Evolutionary conservation across 2,888 invertebrate species (phyloP).

Genomic region (Choristoneura rosaceana): DNA sequence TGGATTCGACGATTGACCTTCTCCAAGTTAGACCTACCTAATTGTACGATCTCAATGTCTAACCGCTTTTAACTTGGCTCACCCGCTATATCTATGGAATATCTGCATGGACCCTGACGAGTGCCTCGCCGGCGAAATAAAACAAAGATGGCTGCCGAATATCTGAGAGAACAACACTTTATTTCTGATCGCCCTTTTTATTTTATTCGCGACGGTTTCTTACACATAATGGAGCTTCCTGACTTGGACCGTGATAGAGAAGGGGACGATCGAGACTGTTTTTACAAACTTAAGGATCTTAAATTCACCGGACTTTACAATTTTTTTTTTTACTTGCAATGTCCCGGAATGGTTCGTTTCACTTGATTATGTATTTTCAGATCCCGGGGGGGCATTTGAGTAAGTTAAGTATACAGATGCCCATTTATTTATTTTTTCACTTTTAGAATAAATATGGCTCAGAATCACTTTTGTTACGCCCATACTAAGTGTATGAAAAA

Average conservation of each 20-base stretch:
- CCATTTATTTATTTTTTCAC: no score
- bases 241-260: neutral
- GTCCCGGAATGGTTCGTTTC: no score
- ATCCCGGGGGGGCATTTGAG: no score
- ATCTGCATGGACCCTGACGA: conserved; percentile 16
- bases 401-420: no score
- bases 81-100: neutral
- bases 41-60: neutral
- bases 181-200: conserved; percentile 26
- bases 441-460: no score
- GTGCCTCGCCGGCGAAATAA: conserved; percentile 24
- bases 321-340: no score
- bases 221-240: conserved; percentile 7
- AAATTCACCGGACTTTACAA: no score
- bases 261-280: neutral
- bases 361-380: no score
- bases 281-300: neutral
- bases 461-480: no score
- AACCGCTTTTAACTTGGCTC: neutral
- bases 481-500: no score
- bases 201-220: conserved; percentile 7
- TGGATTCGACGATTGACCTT: no score
- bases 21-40: no score
- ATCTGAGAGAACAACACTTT: conserved; percentile 24
- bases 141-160: conserved; percentile 32